Conservation (phyloP, 1,140 invertebrate species). For the Anastrepha ludens region DNA sequence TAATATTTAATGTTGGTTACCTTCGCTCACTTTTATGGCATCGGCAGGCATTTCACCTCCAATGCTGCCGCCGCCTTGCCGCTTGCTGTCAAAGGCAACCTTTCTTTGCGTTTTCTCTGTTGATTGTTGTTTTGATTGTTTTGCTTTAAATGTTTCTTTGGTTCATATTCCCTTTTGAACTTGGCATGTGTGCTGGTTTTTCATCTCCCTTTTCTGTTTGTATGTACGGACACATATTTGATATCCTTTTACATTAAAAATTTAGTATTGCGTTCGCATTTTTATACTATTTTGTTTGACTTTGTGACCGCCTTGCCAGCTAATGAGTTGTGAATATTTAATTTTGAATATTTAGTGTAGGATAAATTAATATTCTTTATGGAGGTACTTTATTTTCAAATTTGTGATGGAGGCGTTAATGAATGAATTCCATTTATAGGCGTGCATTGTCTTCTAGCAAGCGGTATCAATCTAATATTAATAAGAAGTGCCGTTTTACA, state of each 20-base stretch:
- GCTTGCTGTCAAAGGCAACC: background rate
- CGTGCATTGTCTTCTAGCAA: background rate
- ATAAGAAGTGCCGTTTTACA: too few species aligned
- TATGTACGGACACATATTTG: background rate
- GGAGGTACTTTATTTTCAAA: background rate
- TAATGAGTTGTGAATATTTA: background rate
- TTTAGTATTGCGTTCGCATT: background rate
- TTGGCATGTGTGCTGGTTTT: background rate
- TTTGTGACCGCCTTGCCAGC: background rate
- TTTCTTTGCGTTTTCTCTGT: background rate
- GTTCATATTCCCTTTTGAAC: background rate
- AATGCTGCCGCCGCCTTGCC: background rate
- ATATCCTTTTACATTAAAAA: slow-evolving; percentile 6
- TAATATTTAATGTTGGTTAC: slow-evolving; percentile 51
- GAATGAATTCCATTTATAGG: background rate
- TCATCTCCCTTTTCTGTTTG: background rate
- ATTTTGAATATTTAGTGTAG: background rate
- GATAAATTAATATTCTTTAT: slow-evolving; percentile 13
- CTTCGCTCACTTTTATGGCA: background rate
- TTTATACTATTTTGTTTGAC: background rate
- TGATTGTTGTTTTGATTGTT: slow-evolving; percentile 32
- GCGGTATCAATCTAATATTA: too few species aligned
- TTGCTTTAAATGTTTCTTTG: background rate
- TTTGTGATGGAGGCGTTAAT: background rate
- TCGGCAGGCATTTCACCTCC: background rate